Base-by-base conservation (phyloP, 2,797 vertebrate genomes). In the Pitangus sulphuratus region DNA sequence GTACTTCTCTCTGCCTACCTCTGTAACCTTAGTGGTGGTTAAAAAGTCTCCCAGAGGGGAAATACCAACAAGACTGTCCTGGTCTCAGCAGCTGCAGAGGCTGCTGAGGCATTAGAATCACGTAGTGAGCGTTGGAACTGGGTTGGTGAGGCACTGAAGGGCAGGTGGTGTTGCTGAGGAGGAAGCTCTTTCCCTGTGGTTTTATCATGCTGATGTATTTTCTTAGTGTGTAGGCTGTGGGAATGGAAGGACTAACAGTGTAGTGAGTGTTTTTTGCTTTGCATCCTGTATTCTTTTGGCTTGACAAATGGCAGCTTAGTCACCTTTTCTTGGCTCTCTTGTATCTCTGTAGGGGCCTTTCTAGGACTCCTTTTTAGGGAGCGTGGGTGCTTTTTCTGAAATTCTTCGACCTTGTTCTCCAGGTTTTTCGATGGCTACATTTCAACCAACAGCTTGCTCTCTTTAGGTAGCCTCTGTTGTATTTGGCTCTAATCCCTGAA, bases 401-500 rank as follows among this genome's bases (percentile, higher is more conserved):
- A 81, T 89, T 54, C 76, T 87, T 89, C 0, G 15, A 77, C 92
- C 78, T 79, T 87, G 72, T 84, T 95, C 87, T 61, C 82, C 69
- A 80, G 87, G 87, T 95, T 91, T 93, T 71, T 80, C 1, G 2
- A 65, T 61, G 91, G 90, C 76, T 81, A 14, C 24, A 3, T 90
- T 92, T 96, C 76, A 68, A 15, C 42, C 91, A 96, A 89, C 89
- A 97, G 93, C 95, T 94, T 96, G 95, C 85, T 71, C 93, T 91
- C 89, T 95, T 94, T 93, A 78, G 89, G 93, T 91, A 94, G 92
- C 31, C 84, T 91, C 90, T 93, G 82, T 92, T 96, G 91, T 91
- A 11, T 78, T 96, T 97, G 95, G 92, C 95, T 95, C 21, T 78
- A 78, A 83, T 97, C 89, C 92, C 89, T 65, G 65, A 87, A 37